These are phyloP conservation scores for Metellina segmentata DNA, from an alignment of 2,888 invertebrate genomes.

Conservation along the genomic window DNA sequence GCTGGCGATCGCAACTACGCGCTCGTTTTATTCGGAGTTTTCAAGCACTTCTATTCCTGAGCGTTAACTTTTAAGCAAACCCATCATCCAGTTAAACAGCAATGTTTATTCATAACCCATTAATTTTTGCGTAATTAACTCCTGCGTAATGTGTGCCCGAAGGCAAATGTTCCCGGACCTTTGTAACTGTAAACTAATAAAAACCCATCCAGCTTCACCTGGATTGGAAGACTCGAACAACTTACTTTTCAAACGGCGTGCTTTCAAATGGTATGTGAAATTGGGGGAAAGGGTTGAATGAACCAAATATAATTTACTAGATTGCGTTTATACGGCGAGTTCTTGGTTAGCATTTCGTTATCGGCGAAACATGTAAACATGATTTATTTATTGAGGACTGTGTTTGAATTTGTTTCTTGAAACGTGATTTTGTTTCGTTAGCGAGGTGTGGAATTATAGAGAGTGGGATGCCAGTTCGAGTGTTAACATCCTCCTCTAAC, in stretches of 20 bases:
- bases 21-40: slow-evolving; percentile 13
- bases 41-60: slow-evolving; percentile 45
- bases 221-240: not conserved
- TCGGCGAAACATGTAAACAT: not conserved
- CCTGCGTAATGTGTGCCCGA: slow-evolving; percentile 39
- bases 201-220: slow-evolving; percentile 1
- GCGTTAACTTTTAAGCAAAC: slow-evolving; percentile 34
- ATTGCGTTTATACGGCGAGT: not conserved
- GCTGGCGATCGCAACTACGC: slow-evolving; percentile 3
- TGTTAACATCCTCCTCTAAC: no score
- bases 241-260: not conserved
- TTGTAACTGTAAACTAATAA: slow-evolving; percentile 35
- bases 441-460: no score
- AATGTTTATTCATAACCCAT: slow-evolving; percentile 69
- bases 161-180: slow-evolving; percentile 37
- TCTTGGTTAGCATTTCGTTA: not conserved
- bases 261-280: not conserved
- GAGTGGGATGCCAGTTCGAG: no score
- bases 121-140: slow-evolving; percentile 58
- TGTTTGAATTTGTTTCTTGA: not conserved
- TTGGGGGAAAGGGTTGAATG: not conserved
- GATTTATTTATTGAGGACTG: not conserved
- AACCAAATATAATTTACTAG: not conserved
- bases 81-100: slow-evolving; percentile 49
- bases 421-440: no score